These are phyloP conservation scores for Porites evermanni DNA, from an alignment of 92 coral and sea anemone species.

Conservation along the genomic window DNA sequence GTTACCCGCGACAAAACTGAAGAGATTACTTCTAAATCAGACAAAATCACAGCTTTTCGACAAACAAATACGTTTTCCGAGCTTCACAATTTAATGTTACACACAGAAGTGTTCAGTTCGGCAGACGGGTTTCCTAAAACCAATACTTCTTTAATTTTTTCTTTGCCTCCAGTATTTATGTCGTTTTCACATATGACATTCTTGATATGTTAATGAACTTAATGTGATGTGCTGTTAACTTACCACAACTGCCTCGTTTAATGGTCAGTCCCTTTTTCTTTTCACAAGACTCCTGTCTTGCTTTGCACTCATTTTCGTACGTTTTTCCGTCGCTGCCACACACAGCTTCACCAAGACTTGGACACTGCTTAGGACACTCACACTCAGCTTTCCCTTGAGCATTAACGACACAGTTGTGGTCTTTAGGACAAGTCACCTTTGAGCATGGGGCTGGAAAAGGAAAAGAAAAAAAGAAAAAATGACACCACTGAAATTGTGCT, in stretches of 20 bases:
- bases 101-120: no score
- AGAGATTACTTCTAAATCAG: no score
- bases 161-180: no score
- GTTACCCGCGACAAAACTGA: no score
- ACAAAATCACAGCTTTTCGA: no score
- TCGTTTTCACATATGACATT: no score
- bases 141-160: no score
- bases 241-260: slow-evolving; percentile 86
- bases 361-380: slow-evolving; percentile 76
- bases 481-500: no score
- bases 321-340: slow-evolving; percentile 95
- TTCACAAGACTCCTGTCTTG: slow-evolving; percentile 85
- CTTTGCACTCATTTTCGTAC: slow-evolving; percentile 80
- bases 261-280: slow-evolving; percentile 64
- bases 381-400: slow-evolving; percentile 69
- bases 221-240: slow-evolving; percentile 11
- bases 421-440: slow-evolving; percentile 70
- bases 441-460: slow-evolving; percentile 78
- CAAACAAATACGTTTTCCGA: no score
- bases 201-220: no score
- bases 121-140: no score
- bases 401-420: slow-evolving; percentile 64
- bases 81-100: no score
- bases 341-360: slow-evolving; percentile 77
- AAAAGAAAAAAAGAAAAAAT: background rate